Evolutionary conservation across 2,113 vertebrate genomes (phyloP).

Genomic region (Engraulis encrasicolus): DNA sequence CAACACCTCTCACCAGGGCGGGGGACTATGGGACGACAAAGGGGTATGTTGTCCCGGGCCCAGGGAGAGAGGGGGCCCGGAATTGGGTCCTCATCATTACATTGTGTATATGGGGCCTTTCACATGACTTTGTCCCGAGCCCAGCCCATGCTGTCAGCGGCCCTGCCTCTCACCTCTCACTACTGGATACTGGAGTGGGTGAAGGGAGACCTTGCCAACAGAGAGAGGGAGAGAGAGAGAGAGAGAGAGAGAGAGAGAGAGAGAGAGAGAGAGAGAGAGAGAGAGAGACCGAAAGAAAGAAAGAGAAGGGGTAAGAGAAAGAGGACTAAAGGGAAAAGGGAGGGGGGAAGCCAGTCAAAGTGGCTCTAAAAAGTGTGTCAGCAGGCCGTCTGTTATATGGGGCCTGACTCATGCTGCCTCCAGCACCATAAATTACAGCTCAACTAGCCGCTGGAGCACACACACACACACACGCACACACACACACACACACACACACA

Average conservation of each 20-base stretch:
- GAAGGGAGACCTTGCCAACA: conserved; percentile 51
- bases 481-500: conserved; percentile 4
- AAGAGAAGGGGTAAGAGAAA: conserved; percentile 59
- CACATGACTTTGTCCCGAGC: too few species aligned
- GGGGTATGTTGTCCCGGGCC: too few species aligned
- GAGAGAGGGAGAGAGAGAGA: conserved; percentile 56
- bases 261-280: conserved; percentile 45
- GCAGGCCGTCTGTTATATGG: conserved; percentile 76
- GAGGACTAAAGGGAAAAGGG: conserved; percentile 57
- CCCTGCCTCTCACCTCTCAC: too few species aligned
- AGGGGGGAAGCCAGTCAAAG: neutral
- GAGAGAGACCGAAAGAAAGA: conserved; percentile 50
- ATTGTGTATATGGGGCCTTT: too few species aligned
- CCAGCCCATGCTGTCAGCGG: too few species aligned
- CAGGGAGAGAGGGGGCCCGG: too few species aligned
- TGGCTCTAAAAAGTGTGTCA: conserved; percentile 61
- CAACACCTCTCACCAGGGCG: conserved; percentile 62
- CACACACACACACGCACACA: conserved; percentile 20
- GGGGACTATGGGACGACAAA: too few species aligned
- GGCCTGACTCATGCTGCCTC: conserved; percentile 72
- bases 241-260: conserved; percentile 59
- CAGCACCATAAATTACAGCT: conserved; percentile 79
- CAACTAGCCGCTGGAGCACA: conserved; percentile 62
- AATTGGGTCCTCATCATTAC: too few species aligned
- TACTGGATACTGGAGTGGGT: conserved; percentile 39